A percentile compares a stretch with the other conserved stretches of the same genome.
These are phyloP conservation scores for Spheniscus humboldti DNA, from an alignment of 2,797 vertebrate genomes.

Conservation along the genomic window DNA sequence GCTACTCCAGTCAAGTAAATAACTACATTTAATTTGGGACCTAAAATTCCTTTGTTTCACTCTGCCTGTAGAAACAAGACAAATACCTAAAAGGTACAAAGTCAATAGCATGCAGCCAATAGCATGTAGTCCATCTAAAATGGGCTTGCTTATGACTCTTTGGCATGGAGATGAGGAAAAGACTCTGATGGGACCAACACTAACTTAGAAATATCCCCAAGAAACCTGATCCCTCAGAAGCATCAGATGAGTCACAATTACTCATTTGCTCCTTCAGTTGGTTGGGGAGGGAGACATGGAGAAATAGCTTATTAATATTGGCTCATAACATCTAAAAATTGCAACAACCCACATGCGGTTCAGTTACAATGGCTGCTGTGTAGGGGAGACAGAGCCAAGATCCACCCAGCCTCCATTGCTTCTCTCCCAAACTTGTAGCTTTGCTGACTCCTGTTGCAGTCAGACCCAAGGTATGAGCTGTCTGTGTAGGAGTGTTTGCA, in stretches of 20 bases:
- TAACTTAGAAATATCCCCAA: neutral
- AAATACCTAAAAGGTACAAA: neutral
- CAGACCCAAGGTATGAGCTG: neutral
- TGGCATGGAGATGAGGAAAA: neutral
- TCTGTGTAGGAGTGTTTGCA: conserved; percentile 27
- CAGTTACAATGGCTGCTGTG: neutral
- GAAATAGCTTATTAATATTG: neutral
- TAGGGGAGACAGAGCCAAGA: neutral
- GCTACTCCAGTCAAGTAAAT: neutral
- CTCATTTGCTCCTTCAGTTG: neutral
- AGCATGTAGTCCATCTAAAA: neutral
- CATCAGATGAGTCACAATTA: conserved; percentile 29
- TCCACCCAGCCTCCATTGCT: neutral
- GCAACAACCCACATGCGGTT: neutral
- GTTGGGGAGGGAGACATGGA: neutral
- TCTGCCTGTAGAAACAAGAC: neutral
- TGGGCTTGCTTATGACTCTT: neutral
- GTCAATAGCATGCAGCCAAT: neutral
- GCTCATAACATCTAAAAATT: neutral
- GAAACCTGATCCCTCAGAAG: neutral
- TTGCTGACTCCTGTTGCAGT: rapidly evolving
- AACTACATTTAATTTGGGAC: neutral
- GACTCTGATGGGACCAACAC: neutral
- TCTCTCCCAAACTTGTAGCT: neutral
- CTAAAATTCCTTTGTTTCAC: neutral